Percentiles rank a stretch among this genome's conserved stretches.
Conservation (phyloP, 2,797 vertebrate genomes). For the Columba guinea region DNA sequence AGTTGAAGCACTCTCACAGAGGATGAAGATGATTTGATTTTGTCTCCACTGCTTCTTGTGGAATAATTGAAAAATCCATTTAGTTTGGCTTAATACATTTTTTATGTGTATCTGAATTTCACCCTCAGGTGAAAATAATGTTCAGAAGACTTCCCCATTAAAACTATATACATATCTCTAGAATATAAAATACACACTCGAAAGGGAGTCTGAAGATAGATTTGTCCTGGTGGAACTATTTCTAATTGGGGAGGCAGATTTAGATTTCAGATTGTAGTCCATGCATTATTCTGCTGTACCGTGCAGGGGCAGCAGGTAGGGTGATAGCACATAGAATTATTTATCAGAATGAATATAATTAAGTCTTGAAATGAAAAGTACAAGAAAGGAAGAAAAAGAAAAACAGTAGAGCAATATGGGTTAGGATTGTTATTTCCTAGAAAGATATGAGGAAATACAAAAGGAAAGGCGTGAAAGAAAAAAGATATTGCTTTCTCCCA, state of each 20-base stretch:
- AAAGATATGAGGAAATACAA: not conserved
- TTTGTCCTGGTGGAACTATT: not conserved
- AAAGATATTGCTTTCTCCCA: not conserved
- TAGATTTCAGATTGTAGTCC: not conserved
- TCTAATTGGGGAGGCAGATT: not conserved
- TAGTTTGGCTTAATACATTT: not conserved
- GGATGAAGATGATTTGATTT: not conserved
- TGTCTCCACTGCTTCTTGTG: not conserved
- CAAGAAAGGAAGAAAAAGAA: not conserved
- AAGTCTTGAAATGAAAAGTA: not conserved
- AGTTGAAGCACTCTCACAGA: not conserved
- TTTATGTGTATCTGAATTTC: not conserved
- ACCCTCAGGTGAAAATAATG: not conserved
- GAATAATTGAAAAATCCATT: constrained; percentile 11
- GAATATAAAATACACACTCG: not conserved
- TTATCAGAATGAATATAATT: not conserved
- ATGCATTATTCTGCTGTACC: not conserved
- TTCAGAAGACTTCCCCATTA: not conserved
- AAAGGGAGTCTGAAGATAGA: not conserved
- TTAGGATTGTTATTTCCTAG: not conserved
- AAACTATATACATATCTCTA: not conserved
- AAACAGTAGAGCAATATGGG: not conserved
- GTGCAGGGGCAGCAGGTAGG: not conserved
- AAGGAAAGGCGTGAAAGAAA: not conserved
- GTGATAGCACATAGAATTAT: not conserved